Evolutionary conservation across 2,888 invertebrate species (phyloP), one percentile per base, ranked within the genome.

Genomic region (Panorpa germanica): DNA sequence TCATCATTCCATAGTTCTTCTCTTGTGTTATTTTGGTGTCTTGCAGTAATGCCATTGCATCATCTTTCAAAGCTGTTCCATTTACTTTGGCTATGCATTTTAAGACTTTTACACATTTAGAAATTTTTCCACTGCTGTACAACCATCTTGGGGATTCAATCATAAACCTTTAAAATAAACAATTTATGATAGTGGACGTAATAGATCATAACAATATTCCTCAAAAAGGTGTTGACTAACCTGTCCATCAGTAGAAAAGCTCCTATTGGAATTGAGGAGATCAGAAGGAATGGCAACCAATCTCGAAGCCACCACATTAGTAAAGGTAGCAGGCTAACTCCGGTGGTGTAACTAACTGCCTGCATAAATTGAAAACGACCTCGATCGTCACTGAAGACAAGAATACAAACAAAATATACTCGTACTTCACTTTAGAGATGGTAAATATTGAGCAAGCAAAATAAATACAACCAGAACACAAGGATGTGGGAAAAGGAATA

Each of bases 81-180:
- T 71, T 71, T 15, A 47, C 44, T 46, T 52, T 54, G 10, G 66
- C 65, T 34, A 71, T 67, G 39, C 49, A 50, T 42, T 59, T 55
- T 33, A 71, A 47, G 42, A 56, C 52, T 25, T 47, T 48, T 25
- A 64, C 40, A 37, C 65, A 63, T 35, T 53, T 48, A 39, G 52
- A 47, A 24, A 55, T 51, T 37, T 58, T 58, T 22, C 59, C 60
- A 42, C 58, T 57, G 36, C 60, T 56, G 47, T 62, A 63, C 39
- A 69, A 53, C 70, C 70, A 70, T 35, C 68, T 56, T 3, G 70
- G 70, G 25, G 70, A 70, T 53, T 70, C 70, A 36, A 69, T 62
- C 43, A 68, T 53, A 41, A 56, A 60, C 48, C 69, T 70, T 41
- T 4, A 37, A 41, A 35, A 35, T 29, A 30, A 15, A 13, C 17